Evolutionary conservation across 2,113 vertebrate genomes (phyloP).

Genomic region (Castor canadensis): DNA sequence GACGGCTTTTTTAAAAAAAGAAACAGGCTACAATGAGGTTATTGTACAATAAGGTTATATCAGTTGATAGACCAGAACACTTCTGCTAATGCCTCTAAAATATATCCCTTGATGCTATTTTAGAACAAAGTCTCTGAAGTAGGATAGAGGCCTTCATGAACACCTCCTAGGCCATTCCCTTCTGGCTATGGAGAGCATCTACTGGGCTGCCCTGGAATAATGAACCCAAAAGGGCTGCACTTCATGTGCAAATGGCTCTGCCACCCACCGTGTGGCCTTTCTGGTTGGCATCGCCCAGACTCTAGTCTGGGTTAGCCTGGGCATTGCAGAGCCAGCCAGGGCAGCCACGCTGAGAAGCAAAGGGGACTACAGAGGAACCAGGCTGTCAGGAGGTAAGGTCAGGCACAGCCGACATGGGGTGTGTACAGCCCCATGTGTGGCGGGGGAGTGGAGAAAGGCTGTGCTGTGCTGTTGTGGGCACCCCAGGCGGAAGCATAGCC

Average conservation of each 20-base stretch:
- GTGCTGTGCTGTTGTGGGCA: not conserved
- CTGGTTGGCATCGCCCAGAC: not conserved
- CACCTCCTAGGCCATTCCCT: not conserved
- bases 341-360: not conserved
- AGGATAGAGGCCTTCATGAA: not conserved
- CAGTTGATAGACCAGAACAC: not conserved
- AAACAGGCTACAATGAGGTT: not conserved
- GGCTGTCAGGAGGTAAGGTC: not conserved
- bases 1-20: not conserved
- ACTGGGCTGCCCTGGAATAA: not conserved
- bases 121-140: not conserved
- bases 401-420: not conserved
- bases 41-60: not conserved
- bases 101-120: not conserved
- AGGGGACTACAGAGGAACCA: not conserved
- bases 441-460: fast-evolving
- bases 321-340: not conserved
- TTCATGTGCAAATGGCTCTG: not conserved
- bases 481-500: too few relatives aligned
- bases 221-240: not conserved
- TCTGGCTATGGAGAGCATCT: not conserved
- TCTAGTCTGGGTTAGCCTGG: not conserved
- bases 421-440: fast-evolving
- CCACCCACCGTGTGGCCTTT: not conserved
- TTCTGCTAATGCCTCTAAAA: not conserved